phyloP scores from a whole-genome alignment of 2,888 invertebrate genomes.

The Heteropelma amictum region DNA sequence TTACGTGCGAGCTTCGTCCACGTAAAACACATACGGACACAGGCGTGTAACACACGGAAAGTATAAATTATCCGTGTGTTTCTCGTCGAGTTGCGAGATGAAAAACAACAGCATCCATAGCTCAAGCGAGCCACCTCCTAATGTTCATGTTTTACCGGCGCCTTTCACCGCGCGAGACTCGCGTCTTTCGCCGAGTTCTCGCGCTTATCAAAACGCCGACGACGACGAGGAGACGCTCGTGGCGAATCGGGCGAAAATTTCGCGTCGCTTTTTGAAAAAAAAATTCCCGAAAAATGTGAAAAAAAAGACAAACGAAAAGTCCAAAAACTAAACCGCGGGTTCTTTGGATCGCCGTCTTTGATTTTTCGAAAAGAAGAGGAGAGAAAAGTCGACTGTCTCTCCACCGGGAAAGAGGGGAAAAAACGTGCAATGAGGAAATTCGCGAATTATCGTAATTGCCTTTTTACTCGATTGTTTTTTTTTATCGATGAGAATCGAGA shows the following conservation, averaged over 20 bases:
- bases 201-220: too few relatives aligned
- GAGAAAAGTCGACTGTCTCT: too few relatives aligned
- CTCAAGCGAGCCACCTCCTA: conserved; percentile 47
- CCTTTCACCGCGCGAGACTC: conserved; percentile 48
- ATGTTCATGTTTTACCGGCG: conserved; percentile 38
- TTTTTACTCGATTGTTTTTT: not conserved
- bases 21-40: not conserved
- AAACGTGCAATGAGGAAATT: too few relatives aligned
- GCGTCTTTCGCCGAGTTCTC: not conserved
- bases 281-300: too few relatives aligned
- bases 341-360: not conserved
- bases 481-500: conserved; percentile 10
- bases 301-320: too few relatives aligned
- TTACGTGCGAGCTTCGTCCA: not conserved
- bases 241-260: too few relatives aligned
- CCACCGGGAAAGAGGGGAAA: too few relatives aligned
- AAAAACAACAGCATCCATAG: conserved; percentile 40
- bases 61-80: not conserved
- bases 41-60: not conserved
- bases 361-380: too few relatives aligned
- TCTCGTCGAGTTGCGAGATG: conserved; percentile 7
- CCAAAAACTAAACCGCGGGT: not conserved
- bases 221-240: too few relatives aligned
- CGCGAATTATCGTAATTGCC: not conserved
- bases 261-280: too few relatives aligned